Evolutionary conservation across 2,888 invertebrate genomes (phyloP).

Genomic region (Cantharis rustica): DNA sequence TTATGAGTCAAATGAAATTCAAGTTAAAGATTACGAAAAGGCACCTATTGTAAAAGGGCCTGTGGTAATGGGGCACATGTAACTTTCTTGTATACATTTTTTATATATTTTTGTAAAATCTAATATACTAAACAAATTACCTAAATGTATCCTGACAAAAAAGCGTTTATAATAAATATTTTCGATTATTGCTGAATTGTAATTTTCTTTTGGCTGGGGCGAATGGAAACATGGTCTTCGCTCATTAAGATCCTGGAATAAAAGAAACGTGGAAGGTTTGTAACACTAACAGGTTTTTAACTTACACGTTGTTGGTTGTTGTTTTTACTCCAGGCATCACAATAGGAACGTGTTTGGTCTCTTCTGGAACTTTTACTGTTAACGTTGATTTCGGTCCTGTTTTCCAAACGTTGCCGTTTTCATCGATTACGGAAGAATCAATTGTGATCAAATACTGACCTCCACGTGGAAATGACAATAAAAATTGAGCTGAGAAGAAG

Average conservation of each 20-base stretch:
- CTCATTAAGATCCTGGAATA: constrained; percentile 52
- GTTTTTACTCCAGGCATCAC: constrained; percentile 53
- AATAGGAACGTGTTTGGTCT: constrained; percentile 55
- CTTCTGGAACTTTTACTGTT: constrained; percentile 76
- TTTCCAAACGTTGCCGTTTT: constrained; percentile 83
- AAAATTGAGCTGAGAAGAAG: constrained; percentile 91
- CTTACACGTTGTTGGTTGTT: constrained; percentile 54
- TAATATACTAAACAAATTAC: not conserved
- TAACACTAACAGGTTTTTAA: constrained; percentile 13
- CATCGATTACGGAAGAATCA: constrained; percentile 86
- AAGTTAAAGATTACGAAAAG: constrained; percentile 43
- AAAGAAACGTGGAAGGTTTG: not conserved
- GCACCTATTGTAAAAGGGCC: constrained; percentile 37
- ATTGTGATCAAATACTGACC: constrained; percentile 78
- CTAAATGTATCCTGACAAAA: not conserved
- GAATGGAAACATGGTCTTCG: constrained; percentile 50
- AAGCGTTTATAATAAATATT: not conserved
- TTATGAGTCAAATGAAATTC: constrained; percentile 40
- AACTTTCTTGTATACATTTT: not conserved
- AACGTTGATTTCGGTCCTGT: constrained; percentile 83
- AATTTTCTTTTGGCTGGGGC: constrained; percentile 45
- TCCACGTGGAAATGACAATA: constrained; percentile 72
- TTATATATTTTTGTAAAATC: not conserved
- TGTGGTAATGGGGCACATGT: constrained; percentile 29
- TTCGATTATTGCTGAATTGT: not conserved